Evolutionary conservation across 2,888 invertebrate species (phyloP), one percentile per base, ranked within the genome.

Genomic region (Eupelmus urozonus): DNA sequence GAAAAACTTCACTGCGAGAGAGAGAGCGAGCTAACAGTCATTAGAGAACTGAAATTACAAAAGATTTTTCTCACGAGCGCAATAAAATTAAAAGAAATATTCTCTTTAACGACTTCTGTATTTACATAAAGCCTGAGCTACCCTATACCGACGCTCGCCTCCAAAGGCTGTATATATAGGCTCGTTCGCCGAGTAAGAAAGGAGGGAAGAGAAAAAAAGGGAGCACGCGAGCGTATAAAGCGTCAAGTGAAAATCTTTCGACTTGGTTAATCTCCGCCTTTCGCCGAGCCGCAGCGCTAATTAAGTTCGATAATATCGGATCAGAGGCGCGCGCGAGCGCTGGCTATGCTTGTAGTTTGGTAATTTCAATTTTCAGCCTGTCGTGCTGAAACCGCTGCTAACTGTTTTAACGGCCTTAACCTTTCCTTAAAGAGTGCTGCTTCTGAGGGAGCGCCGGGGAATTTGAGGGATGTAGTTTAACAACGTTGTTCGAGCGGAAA

Each of bases 281-380:
- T 34, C 34, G 34, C 34, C 9, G 13, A 16, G 4, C 57, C 1
- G 29, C 42, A 13, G n/a, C 11, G 25, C 11, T 67, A 67, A 53
- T 53, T 34, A 67, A 67, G 34, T 53, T 69, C 69, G 57, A 69
- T 69, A 69, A 69, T 69, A 57, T 57, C 42, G 65, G 40, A 34
- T 20, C 11, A 18, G 23, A 53, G 11, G 40, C 3, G 40, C 9
- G n/a, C n/a, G n/a, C n/a, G n/a, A n/a, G n/a, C n/a, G n/a, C n/a
- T 34, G 9, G 34, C 5, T 34, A 34, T 3, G 3, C 3, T 34
- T 34, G 34, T 5, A 34, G 9, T 34, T 34, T 34, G 34, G 9
- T 34, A 34, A 34, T 34, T 34, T 34, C 34, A 34, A 34, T 34
- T 34, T 34, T n/a, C 9, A 34, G 34, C 34, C 9, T 9, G 34